Conservation (phyloP, 2,888 invertebrate species). For the Esperia sulphurella region DNA sequence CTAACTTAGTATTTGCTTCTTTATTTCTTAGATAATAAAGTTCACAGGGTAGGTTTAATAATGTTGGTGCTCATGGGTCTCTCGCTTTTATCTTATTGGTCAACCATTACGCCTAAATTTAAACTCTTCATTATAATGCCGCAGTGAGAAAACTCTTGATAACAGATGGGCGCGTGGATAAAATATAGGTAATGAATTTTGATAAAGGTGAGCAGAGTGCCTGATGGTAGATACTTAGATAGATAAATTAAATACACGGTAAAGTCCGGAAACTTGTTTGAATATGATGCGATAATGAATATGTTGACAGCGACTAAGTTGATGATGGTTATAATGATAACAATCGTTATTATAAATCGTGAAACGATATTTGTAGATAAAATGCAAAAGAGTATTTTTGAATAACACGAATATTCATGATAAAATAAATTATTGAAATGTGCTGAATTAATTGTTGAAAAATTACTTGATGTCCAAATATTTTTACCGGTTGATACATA, state of each 20-base stretch:
- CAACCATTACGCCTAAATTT: conserved; percentile 78
- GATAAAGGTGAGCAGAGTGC: conserved; percentile 52
- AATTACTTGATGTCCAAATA: not conserved
- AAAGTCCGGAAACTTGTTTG: conserved; percentile 37
- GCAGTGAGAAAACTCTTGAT: conserved; percentile 74
- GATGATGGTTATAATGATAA: conserved; percentile 34
- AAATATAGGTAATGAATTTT: conserved; percentile 73
- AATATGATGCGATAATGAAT: conserved; percentile 39
- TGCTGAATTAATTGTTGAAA: too few relatives aligned
- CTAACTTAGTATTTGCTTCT: conserved; percentile 25
- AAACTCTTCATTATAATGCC: conserved; percentile 77
- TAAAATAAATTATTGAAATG: not conserved
- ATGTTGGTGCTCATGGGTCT: conserved; percentile 52
- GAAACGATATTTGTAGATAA: conserved; percentile 6
- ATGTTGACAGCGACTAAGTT: conserved; percentile 39
- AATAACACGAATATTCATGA: not conserved
- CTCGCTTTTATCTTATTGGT: conserved; percentile 79
- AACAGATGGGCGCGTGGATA: conserved; percentile 62
- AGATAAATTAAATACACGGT: conserved; percentile 40
- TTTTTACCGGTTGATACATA: not conserved
- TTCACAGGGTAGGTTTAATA: conserved; percentile 14
- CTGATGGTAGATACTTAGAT: conserved; percentile 22
- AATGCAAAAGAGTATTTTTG: conserved; percentile 1
- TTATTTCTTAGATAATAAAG: conserved; percentile 30
- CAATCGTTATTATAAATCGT: conserved; percentile 28